Evolutionary conservation across 2,113 vertebrate species (phyloP), one percentile per base, ranked within the genome.

Genomic region (Porphyrio hochstetteri): DNA sequence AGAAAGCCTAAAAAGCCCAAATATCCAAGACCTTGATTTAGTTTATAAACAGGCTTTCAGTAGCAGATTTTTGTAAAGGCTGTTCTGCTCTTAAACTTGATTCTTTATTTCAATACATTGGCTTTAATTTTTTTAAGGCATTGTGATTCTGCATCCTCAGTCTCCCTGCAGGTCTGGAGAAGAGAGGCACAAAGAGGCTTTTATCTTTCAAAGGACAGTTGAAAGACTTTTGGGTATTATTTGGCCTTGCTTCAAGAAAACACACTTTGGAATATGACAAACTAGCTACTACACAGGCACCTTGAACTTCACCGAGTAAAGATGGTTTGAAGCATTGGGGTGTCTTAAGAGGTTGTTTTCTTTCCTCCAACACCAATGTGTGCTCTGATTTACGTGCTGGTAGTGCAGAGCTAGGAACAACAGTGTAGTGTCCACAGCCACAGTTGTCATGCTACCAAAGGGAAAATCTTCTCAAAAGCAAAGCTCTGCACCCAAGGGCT

Each of bases 161-260:
- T 55, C 55, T 64, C 57, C 44, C 35, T 75, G 75, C 50, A 55
- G 44, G 10, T 71, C 61, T 91, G 29, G 59, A 79, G 72, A 33
- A 80, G 59, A 85, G 20, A 85, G 33, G 55, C 64, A 52, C 67
- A 92, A 55, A 11, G 36, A 48, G 82, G 60, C 63, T 93, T 92
- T 93, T 69, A 63, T 80, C 86, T 82, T 83, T 69, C 80, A 77
- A 86, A 90, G 80, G 88, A 4, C 70, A 53, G 9, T 57, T 77
- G 80, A 90, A 94, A 96, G 76, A 57, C 71, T 80, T 74, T n/a
- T n/a, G 70, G n/a, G 71, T 95, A 20, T 70, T 86, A 59, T 77
- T 93, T 94, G 82, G 79, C 92, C 83, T 92, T 61, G 53, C 68
- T 86, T 94, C 86, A 84, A 77, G 61, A 82, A 68, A 71, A 33